These are phyloP conservation scores for Drosophila nigrodunni DNA, from an alignment of 1,140 invertebrate species.

Conservation along the genomic window DNA sequence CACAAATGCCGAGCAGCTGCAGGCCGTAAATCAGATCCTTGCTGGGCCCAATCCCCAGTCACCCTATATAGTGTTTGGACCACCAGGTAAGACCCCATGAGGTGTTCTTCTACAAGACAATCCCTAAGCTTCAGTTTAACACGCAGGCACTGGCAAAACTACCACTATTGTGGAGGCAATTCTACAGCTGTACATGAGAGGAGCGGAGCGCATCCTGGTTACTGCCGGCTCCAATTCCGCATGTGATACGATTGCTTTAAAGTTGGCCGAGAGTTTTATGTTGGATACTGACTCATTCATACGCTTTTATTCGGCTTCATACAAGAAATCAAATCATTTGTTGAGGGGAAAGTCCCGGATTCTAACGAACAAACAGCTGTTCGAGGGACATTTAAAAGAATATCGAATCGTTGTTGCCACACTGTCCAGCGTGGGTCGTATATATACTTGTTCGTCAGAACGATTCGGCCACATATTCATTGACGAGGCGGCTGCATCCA, in stretches of 20 bases:
- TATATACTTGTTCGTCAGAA: conserved; percentile 5
- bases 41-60: conserved; percentile 56
- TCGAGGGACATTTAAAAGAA: not conserved
- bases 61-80: conserved; percentile 76
- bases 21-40: conserved; percentile 64
- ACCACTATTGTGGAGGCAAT: conserved; percentile 90
- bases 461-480: conserved; percentile 89
- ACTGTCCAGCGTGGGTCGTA: conserved; percentile 84
- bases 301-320: not conserved
- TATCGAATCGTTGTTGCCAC: conserved; percentile 61
- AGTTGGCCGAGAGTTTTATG: conserved; percentile 84
- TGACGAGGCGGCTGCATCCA: conserved; percentile 94
- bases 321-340: not conserved
- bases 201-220: conserved; percentile 86
- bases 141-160: conserved; percentile 89
- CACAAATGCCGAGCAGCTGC: conserved; percentile 64
- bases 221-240: conserved; percentile 91
- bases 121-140: no score
- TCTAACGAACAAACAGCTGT: not conserved
- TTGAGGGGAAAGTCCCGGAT: not conserved
- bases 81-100: conserved; percentile 58
- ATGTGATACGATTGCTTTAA: conserved; percentile 88
- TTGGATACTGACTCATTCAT: not conserved
- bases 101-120: not conserved
- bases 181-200: conserved; percentile 80